phyloP scores from a whole-genome alignment of 2,888 invertebrate genomes.

The Aphodius granarius region DNA sequence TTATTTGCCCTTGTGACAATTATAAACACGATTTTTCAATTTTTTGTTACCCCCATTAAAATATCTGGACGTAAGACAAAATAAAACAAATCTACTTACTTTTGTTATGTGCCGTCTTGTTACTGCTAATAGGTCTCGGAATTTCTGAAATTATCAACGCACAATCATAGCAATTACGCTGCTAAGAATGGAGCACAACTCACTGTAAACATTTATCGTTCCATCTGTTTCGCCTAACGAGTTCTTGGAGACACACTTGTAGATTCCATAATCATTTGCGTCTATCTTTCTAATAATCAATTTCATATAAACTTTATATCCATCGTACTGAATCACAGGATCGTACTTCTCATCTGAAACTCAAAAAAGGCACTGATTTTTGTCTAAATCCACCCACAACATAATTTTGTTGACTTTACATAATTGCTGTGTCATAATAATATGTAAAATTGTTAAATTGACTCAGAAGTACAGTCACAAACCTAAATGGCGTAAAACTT shows the following conservation, averaged over 20 bases:
- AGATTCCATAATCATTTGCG: conserved; percentile 65
- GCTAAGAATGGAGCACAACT: conserved; percentile 47
- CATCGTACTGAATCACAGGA: conserved; percentile 67
- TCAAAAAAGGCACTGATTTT: background rate
- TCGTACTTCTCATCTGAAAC: conserved; percentile 54
- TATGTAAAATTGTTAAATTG: no score
- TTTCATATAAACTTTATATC: conserved; percentile 73
- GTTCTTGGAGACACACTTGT: conserved; percentile 74
- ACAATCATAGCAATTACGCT: background rate
- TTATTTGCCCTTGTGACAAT: no score
- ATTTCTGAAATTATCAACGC: conserved; percentile 29
- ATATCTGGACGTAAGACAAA: background rate
- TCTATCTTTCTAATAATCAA: conserved; percentile 64
- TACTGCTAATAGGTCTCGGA: conserved; percentile 32
- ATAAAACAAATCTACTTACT: conserved; percentile 30
- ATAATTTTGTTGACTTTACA: no score
- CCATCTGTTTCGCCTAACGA: conserved; percentile 74
- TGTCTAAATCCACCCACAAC: no score
- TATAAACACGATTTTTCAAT: no score
- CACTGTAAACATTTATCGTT: conserved; percentile 71
- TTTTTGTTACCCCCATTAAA: background rate
- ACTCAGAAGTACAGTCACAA: no score
- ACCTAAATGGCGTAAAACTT: no score
- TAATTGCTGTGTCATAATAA: no score
- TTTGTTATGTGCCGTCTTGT: conserved; percentile 32